Conservation (phyloP, 2,113 vertebrate genomes). For the Ctenodactylus gundi region DNA sequence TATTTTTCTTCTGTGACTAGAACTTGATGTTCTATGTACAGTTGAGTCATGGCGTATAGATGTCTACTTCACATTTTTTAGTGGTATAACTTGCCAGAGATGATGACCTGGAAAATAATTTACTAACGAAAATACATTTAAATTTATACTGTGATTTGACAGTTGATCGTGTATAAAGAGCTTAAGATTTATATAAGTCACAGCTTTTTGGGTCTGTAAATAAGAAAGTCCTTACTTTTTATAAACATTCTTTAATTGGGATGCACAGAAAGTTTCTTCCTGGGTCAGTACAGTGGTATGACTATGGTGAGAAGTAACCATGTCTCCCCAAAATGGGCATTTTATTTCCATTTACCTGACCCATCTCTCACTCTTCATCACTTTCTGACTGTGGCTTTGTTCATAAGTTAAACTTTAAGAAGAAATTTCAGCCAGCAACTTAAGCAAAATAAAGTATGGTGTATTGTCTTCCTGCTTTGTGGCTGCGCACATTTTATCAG, state of each 20-base stretch:
- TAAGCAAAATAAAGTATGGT: conserved; percentile 12
- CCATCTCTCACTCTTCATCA: neutral
- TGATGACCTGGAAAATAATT: conserved; percentile 61
- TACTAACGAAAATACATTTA: conserved; percentile 70
- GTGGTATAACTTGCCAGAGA: conserved; percentile 65
- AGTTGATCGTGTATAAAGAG: conserved; percentile 62
- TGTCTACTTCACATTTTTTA: conserved; percentile 58
- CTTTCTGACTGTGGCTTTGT: conserved; percentile 37
- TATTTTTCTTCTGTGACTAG: conserved; percentile 74
- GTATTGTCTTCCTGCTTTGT: conserved; percentile 49
- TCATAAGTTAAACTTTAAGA: conserved; percentile 49
- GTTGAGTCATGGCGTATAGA: conserved; percentile 68
- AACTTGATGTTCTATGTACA: conserved; percentile 79
- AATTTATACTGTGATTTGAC: conserved; percentile 49
- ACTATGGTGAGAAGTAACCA: conserved; percentile 13
- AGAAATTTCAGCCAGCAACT: neutral
- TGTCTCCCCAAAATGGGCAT: neutral
- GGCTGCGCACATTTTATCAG: conserved; percentile 67
- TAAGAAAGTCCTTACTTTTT: conserved; percentile 81
- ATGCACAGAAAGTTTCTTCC: conserved; percentile 63
- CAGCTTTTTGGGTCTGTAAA: conserved; percentile 70
- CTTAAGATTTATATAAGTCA: conserved; percentile 70
- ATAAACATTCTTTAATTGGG: conserved; percentile 76
- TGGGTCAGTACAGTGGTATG: conserved; percentile 53
- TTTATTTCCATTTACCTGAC: neutral